Evolutionary conservation across 2,797 vertebrate genomes (phyloP).

Genomic region (Phoeniculus purpureus): DNA sequence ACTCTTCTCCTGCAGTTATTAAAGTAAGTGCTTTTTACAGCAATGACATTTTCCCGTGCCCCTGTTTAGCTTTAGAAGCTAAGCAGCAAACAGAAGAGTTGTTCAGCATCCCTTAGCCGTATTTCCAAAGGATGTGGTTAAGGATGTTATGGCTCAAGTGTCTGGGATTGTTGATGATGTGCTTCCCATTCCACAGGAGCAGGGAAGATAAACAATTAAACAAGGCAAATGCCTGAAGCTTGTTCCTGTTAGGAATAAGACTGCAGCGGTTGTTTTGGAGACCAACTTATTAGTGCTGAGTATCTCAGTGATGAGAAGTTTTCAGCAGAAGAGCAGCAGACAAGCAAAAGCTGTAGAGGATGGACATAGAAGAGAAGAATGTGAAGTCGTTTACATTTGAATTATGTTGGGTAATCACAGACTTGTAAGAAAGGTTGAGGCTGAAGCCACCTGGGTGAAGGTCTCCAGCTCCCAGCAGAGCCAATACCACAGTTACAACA

Average conservation of each 20-base stretch:
- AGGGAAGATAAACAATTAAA: not conserved
- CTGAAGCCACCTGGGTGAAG: not conserved
- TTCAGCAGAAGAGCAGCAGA: not conserved
- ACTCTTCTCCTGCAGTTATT: too few relatives aligned
- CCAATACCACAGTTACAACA: not conserved
- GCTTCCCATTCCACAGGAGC: not conserved
- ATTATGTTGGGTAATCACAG: not conserved
- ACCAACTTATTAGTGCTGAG: not conserved
- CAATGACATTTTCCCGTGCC: too few relatives aligned
- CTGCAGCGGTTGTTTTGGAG: not conserved
- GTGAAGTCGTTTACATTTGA: not conserved
- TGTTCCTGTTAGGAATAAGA: rapidly evolving
- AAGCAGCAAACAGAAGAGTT: too few relatives aligned
- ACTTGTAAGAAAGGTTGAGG: not conserved
- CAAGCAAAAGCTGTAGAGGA: not conserved
- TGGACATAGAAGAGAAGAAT: not conserved
- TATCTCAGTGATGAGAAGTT: not conserved
- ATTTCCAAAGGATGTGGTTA: not conserved
- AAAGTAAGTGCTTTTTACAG: too few relatives aligned
- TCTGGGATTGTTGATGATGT: not conserved
- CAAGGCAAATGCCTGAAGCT: not conserved
- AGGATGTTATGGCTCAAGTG: not conserved
- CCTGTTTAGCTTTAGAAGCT: too few relatives aligned
- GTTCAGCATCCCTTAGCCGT: rapidly evolving
- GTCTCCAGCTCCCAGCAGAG: not conserved